Percentiles rank a stretch among this genome's conserved stretches.
phyloP scores from a whole-genome alignment of 2,797 vertebrate genomes.

The Typhlichthys subterraneus region DNA sequence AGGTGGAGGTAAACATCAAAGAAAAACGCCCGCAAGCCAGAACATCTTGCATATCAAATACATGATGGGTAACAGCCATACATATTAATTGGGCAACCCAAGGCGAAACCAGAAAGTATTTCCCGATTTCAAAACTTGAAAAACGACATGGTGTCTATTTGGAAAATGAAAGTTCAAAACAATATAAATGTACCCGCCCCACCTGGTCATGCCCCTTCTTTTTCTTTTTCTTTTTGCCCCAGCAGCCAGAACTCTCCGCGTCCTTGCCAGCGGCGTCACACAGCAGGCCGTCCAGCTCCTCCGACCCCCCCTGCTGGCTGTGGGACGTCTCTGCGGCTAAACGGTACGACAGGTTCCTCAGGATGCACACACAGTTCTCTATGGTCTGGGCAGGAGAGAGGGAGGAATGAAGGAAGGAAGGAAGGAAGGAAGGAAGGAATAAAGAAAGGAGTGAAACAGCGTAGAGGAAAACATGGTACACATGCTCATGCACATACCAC shows the following conservation, averaged over 20 bases:
- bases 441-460: background rate
- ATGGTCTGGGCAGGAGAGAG: slow-evolving; percentile 81
- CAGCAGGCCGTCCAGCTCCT: slow-evolving; percentile 95
- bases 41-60: slow-evolving; percentile 50
- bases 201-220: slow-evolving; percentile 99
- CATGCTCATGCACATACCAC: slow-evolving; percentile 8
- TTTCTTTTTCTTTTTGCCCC: slow-evolving; percentile 99
- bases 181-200: slow-evolving; percentile 33
- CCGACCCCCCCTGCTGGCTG: slow-evolving; percentile 96
- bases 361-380: slow-evolving; percentile 99
- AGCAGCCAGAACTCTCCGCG: slow-evolving; percentile 93
- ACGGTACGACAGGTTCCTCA: slow-evolving; percentile 98
- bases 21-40: slow-evolving; percentile 24
- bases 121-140: slow-evolving; percentile 25
- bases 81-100: slow-evolving; percentile 33
- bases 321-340: slow-evolving; percentile 98
- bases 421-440: background rate
- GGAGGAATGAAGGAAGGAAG: background rate
- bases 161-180: background rate
- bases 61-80: slow-evolving; percentile 20
- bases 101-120: slow-evolving; percentile 26
- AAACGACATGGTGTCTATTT: too few species aligned
- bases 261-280: slow-evolving; percentile 94
- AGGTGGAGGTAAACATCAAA: slow-evolving; percentile 14
- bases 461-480: background rate